These are phyloP conservation scores for Pristionchus fissidentatus DNA, from an alignment of 2,888 invertebrate genomes.

Conservation along the genomic window DNA sequence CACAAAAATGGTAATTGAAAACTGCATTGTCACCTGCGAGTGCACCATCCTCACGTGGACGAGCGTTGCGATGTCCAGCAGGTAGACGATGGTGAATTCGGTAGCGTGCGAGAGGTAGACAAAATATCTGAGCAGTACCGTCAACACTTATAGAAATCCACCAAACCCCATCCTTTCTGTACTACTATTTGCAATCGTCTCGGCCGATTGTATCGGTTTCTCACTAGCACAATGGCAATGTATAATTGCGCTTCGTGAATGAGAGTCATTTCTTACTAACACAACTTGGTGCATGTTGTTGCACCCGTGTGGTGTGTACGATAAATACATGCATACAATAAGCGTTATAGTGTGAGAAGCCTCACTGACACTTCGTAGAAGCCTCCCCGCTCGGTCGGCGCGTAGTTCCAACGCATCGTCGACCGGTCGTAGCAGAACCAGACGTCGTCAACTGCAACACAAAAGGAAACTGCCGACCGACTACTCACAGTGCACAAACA, in stretches of 20 bases:
- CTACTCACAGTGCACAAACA: background rate
- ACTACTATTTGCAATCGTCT: too few relatives aligned
- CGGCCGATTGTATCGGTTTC: too few relatives aligned
- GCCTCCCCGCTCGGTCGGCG: background rate
- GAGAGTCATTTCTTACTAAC: too few relatives aligned
- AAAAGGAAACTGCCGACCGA: background rate
- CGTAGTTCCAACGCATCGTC: background rate
- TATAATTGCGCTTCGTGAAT: too few relatives aligned
- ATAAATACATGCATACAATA: background rate
- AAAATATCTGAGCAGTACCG: background rate
- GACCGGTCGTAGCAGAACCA: constrained; percentile 5
- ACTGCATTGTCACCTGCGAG: background rate
- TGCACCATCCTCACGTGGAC: background rate
- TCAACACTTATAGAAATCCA: too few relatives aligned
- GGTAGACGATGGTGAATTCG: background rate
- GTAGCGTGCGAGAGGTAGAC: background rate
- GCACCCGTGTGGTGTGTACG: too few relatives aligned
- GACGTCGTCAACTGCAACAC: background rate
- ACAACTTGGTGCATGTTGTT: too few relatives aligned
- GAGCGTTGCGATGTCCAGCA: background rate
- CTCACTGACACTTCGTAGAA: background rate
- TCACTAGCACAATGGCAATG: too few relatives aligned
- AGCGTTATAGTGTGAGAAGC: background rate
- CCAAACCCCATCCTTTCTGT: too few relatives aligned
- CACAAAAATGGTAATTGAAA: too few relatives aligned